Evolutionary conservation across 2,888 invertebrate species (phyloP).

Genomic region (Netelia melanura): DNA sequence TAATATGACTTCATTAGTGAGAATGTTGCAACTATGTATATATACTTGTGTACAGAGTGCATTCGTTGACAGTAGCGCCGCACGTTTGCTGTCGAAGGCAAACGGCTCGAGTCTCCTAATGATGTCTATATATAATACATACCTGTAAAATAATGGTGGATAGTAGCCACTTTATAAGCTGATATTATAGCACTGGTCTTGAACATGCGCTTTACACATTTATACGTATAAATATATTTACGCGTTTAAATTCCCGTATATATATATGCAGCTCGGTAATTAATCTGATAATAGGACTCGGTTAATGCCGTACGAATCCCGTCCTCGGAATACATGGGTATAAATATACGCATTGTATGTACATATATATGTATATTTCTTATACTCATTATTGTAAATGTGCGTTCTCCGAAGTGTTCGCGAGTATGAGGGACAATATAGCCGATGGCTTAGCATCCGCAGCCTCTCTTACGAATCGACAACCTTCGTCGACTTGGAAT

Average conservation of each 20-base stretch:
- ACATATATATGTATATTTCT: not conserved
- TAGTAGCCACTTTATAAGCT: slow-evolving; percentile 54
- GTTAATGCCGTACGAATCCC: slow-evolving; percentile 42
- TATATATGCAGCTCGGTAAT: slow-evolving; percentile 50
- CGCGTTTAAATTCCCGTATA: not conserved
- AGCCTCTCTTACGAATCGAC: slow-evolving; percentile 24
- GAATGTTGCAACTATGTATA: slow-evolving; percentile 28
- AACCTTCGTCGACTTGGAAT: slow-evolving; percentile 33
- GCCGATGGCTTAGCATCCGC: slow-evolving; percentile 7
- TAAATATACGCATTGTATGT: not conserved
- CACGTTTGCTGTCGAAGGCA: slow-evolving; percentile 54
- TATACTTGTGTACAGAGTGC: not conserved
- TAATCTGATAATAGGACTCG: slow-evolving; percentile 68
- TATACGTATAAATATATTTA: not conserved
- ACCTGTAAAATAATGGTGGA: not conserved
- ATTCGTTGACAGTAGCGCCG: slow-evolving; percentile 63
- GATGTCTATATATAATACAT: not conserved
- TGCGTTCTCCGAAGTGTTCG: slow-evolving; percentile 22
- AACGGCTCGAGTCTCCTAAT: slow-evolving; percentile 53
- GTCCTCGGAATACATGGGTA: slow-evolving; percentile 4
- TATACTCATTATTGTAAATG: not conserved
- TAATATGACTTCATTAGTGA: slow-evolving; percentile 68
- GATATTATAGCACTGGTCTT: slow-evolving; percentile 46
- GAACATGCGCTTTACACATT: not conserved
- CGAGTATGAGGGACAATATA: slow-evolving; percentile 25